A percentile compares a stretch with the other conserved stretches of the same genome.
Evolutionary conservation across 2,888 invertebrate genomes (phyloP).

Genomic region (Trichogramma dendrolimi): DNA sequence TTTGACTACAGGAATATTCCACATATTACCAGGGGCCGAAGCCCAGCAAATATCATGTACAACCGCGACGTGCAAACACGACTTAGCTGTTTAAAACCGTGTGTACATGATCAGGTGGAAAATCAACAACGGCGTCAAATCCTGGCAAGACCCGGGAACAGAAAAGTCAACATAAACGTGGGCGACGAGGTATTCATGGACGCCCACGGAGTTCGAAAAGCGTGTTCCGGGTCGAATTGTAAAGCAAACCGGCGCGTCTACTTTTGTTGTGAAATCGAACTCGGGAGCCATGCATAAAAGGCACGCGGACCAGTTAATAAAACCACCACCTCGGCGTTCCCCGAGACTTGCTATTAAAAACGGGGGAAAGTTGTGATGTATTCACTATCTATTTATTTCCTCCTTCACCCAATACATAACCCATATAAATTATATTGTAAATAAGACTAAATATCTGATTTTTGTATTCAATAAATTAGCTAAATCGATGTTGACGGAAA

Average conservation of each 20-base stretch:
- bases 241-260: slow-evolving; percentile 14
- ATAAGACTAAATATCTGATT: not conserved
- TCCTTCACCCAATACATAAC: too few species aligned
- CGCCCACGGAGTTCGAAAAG: slow-evolving; percentile 17
- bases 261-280: too few species aligned
- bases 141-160: slow-evolving; percentile 1
- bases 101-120: not conserved
- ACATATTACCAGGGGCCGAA: slow-evolving; percentile 26
- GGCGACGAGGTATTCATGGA: slow-evolving; percentile 25
- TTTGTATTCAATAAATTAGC: not conserved
- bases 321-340: slow-evolving; percentile 16
- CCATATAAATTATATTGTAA: too few species aligned
- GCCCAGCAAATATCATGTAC: slow-evolving; percentile 27
- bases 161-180: slow-evolving; percentile 4
- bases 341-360: slow-evolving; percentile 18
- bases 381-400: too few species aligned
- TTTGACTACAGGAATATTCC: slow-evolving; percentile 28
- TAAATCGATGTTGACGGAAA: not conserved
- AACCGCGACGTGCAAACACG: slow-evolving; percentile 27
- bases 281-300: slow-evolving; percentile 19
- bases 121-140: slow-evolving; percentile 20
- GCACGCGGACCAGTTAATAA: slow-evolving; percentile 22
- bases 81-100: slow-evolving; percentile 22
- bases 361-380: slow-evolving; percentile 25
- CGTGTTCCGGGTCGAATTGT: slow-evolving; percentile 17